Conservation (phyloP, 2,113 vertebrate genomes). For the Cisticola juncidis region DNA sequence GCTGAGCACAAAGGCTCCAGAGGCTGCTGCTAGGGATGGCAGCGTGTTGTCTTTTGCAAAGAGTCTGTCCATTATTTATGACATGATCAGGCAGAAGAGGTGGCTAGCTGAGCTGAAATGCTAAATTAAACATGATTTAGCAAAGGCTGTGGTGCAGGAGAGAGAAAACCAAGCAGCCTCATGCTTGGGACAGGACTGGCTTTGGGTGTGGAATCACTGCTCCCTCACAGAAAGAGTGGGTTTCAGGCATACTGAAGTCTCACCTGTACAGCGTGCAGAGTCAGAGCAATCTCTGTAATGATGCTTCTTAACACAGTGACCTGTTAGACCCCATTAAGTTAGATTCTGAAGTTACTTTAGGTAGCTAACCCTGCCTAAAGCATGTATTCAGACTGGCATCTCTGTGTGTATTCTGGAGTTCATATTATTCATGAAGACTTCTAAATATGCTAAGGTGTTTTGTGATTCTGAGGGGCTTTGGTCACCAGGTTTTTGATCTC, state of each 20-base stretch:
- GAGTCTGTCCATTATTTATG: neutral
- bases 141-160: rapidly evolving
- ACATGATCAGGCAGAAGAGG: rapidly evolving
- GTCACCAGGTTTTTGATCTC: neutral
- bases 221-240: rapidly evolving
- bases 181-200: neutral
- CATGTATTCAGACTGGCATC: neutral
- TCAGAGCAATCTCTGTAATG: neutral
- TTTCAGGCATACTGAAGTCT: neutral
- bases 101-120: neutral
- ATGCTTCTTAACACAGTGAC: neutral
- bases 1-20: neutral
- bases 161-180: neutral
- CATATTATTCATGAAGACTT: neutral
- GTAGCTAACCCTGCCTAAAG: neutral
- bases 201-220: neutral
- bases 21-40: neutral
- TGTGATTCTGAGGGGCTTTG: neutral
- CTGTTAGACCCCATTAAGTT: neutral
- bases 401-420: neutral
- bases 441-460: neutral
- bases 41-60: neutral
- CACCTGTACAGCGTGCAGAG: neutral
- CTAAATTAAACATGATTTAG: neutral
- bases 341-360: neutral